Base-by-base conservation (phyloP, 2,888 invertebrate genomes). In the Diploptera punctata region DNA sequence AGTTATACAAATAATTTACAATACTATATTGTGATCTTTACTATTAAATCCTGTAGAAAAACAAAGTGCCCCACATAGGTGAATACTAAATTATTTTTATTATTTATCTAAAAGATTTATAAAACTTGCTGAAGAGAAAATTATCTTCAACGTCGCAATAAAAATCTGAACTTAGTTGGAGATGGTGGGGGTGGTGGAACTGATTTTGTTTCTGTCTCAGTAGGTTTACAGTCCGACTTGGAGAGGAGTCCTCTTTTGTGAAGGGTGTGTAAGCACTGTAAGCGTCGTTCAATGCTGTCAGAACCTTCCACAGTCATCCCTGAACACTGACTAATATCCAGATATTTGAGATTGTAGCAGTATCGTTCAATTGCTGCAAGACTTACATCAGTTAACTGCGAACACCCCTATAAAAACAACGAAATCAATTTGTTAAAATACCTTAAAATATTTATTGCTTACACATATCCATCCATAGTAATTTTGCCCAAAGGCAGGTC, bases 361-460 rank as follows among this genome's bases (percentile, higher is more conserved):
- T 87, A 79, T 0, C 79, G 77, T 76, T 81, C 83, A 38, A 90
- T 83, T 18, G 86, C 84, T 73, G 85, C 83, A 33, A 90, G 80
- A 18, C 87, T 85, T 72, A 81, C 84, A 78, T 90, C 87, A 1
- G 90, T 89, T 29, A 91, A 80, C 77, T 86, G 86, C 76, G 86
- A 87, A 80, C 90, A 90, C 72, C 87, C 87, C 87, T 89, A 84
- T 21, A 84, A 85, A 76, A 82, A n/a, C n/a, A n/a, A n/a, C n/a
- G n/a, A n/a, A n/a, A n/a, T n/a, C n/a, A n/a, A n/a, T n/a, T n/a
- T n/a, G n/a, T n/a, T n/a, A n/a, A n/a, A n/a, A n/a, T n/a, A n/a
- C n/a, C n/a, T n/a, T n/a, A n/a, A n/a, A n/a, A n/a, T n/a, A n/a
- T n/a, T n/a, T n/a, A n/a, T n/a, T n/a, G n/a, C n/a, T n/a, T n/a